A percentile compares a stretch with the other conserved stretches of the same genome.
phyloP scores from a whole-genome alignment of 2,113 vertebrate species.

The Solea senegalensis region DNA sequence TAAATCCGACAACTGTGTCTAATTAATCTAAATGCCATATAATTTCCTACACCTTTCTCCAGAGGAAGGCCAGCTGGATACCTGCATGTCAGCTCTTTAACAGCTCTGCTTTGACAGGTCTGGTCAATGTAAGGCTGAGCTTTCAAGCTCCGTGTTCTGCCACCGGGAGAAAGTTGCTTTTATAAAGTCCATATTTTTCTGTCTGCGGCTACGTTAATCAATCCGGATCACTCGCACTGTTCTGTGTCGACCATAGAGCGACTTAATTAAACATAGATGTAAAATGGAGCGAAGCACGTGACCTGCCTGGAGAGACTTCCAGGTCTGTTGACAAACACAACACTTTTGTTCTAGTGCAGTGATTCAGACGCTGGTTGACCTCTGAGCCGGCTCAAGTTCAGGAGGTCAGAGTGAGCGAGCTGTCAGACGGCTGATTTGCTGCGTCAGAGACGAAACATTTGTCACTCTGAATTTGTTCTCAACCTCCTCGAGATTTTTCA shows the following conservation, averaged over 20 bases:
- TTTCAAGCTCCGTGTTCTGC: constrained; percentile 20
- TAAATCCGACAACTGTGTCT: constrained; percentile 84
- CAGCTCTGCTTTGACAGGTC: constrained; percentile 56
- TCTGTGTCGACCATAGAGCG: not conserved
- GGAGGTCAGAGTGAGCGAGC: constrained; percentile 47
- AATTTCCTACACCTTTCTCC: constrained; percentile 80
- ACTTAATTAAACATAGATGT: not conserved
- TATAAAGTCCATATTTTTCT: constrained; percentile 21
- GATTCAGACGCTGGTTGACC: constrained; percentile 61
- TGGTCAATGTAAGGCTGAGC: constrained; percentile 52
- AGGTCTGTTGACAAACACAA: not conserved
- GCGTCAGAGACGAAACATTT: not conserved
- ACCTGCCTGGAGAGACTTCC: not conserved
- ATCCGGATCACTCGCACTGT: not conserved
- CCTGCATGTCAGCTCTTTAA: constrained; percentile 71
- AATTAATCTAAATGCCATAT: constrained; percentile 85
- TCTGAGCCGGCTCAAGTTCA: constrained; percentile 62
- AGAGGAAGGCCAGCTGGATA: constrained; percentile 80
- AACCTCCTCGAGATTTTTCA: no score
- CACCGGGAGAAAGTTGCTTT: constrained; percentile 16
- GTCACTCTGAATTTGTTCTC: no score
- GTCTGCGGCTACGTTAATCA: constrained; percentile 19
- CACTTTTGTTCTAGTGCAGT: constrained; percentile 48
- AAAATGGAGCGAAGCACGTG: not conserved
- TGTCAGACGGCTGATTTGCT: constrained; percentile 21